Evolutionary conservation across 2,113 vertebrate species (phyloP).

Genomic region (Thunnus thynnus): DNA sequence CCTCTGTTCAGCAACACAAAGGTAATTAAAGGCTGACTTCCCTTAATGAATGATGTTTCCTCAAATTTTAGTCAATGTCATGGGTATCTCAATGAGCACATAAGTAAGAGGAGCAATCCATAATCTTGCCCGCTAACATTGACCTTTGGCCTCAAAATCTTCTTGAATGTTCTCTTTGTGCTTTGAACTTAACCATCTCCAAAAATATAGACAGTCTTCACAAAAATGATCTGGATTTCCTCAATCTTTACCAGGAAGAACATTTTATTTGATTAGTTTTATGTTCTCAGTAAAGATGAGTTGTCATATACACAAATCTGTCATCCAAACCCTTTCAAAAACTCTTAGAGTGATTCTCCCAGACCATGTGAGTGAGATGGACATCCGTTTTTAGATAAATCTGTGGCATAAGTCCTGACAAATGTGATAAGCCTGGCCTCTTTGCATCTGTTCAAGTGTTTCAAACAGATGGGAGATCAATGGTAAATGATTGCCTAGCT

Average conservation of each 20-base stretch:
- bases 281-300: no score
- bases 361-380: neutral
- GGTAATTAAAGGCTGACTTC: neutral
- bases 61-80: neutral
- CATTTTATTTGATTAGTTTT: no score
- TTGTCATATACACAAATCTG: no score
- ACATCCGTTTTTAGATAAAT: conserved; percentile 26
- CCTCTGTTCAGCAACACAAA: neutral
- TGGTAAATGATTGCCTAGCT: conserved; percentile 58
- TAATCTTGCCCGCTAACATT: neutral
- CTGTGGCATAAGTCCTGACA: conserved; percentile 27
- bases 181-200: neutral
- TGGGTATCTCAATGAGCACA: neutral
- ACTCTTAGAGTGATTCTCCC: neutral
- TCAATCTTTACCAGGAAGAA: no score
- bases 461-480: conserved; percentile 53
- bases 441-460: conserved; percentile 53
- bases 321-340: neutral
- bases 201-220: neutral
- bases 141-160: neutral
- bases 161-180: neutral
- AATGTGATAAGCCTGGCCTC: conserved; percentile 42
- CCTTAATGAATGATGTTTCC: neutral
- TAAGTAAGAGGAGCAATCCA: neutral
- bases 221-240: no score